Percentiles rank a stretch among this genome's conserved stretches.
Conservation (phyloP, 2,113 vertebrate species). For the Trochalopteron elliotii region DNA sequence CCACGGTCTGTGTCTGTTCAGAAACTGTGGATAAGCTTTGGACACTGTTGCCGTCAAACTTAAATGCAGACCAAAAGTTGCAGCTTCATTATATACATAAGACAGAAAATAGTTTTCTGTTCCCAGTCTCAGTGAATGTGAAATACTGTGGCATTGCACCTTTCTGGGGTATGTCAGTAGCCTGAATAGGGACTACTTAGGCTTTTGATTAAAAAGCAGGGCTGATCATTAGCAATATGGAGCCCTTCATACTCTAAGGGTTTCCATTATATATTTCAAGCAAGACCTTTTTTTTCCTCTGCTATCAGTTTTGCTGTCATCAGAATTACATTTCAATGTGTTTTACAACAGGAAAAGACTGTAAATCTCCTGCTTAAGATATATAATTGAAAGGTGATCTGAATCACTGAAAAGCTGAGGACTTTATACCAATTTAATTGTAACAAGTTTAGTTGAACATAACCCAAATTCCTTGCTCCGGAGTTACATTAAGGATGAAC, state of each 20-base stretch:
- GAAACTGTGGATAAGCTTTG: not conserved
- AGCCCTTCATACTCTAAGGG: not conserved
- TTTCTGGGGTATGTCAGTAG: not conserved
- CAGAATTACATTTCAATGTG: not conserved
- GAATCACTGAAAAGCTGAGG: not conserved
- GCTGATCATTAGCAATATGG: not conserved
- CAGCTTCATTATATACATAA: not conserved
- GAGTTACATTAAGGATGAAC: not conserved
- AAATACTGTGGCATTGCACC: not conserved
- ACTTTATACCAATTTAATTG: not conserved
- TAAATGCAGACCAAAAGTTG: not conserved
- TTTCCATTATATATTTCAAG: not conserved
- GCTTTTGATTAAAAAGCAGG: not conserved
- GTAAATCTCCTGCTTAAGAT: not conserved
- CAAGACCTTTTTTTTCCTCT: not conserved
- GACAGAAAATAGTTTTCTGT: not conserved
- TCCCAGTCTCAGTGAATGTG: not conserved
- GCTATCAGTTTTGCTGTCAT: not conserved
- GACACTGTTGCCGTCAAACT: not conserved
- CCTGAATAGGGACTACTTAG: not conserved
- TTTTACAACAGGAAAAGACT: not conserved
- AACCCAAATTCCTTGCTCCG: constrained; percentile 14
- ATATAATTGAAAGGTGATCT: not conserved
- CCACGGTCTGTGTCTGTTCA: fast-evolving
- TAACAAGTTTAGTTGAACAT: not conserved